Percentiles rank a stretch among this genome's conserved stretches.
Evolutionary conservation across 1,140 invertebrate species (phyloP).

Genomic region (Drosophila sturtevanti): DNA sequence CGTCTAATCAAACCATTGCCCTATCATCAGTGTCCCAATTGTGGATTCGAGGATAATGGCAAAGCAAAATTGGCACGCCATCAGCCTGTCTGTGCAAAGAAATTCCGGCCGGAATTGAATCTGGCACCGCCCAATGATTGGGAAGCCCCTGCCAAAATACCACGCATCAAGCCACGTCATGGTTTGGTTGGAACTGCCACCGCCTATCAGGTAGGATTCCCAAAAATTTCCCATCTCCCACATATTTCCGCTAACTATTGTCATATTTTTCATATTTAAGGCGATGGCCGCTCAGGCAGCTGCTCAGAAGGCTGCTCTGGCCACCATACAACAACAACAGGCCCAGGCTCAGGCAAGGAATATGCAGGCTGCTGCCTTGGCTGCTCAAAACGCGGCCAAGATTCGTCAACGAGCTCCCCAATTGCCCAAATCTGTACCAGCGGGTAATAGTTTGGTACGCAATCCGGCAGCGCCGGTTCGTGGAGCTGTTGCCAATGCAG

Average conservation of each 20-base stretch:
- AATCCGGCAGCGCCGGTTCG: conserved; percentile 59
- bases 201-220: conserved; percentile 73
- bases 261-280: conserved; percentile 30
- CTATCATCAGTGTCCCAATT: conserved; percentile 96
- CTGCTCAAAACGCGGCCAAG: conserved; percentile 78
- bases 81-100: conserved; percentile 93
- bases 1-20: conserved; percentile 92
- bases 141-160: conserved; percentile 96
- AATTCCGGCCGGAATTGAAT: conserved; percentile 94
- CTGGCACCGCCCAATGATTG: conserved; percentile 92
- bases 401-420: conserved; percentile 69
- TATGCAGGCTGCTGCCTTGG: conserved; percentile 73
- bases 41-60: conserved; percentile 96
- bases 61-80: conserved; percentile 96
- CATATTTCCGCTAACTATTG: too few relatives aligned
- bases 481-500: conserved; percentile 45
- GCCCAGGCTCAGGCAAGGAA: conserved; percentile 72
- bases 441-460: conserved; percentile 53
- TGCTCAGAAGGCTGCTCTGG: conserved; percentile 79
- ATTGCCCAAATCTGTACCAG: conserved; percentile 49
- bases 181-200: conserved; percentile 82
- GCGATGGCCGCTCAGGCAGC: conserved; percentile 82
- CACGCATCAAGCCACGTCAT: conserved; percentile 83
- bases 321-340: conserved; percentile 78
- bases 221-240: background rate